A percentile compares a stretch with the other conserved stretches of the same genome.
phyloP scores from a whole-genome alignment of 1,140 invertebrate species.

The Danaus plexippus region DNA sequence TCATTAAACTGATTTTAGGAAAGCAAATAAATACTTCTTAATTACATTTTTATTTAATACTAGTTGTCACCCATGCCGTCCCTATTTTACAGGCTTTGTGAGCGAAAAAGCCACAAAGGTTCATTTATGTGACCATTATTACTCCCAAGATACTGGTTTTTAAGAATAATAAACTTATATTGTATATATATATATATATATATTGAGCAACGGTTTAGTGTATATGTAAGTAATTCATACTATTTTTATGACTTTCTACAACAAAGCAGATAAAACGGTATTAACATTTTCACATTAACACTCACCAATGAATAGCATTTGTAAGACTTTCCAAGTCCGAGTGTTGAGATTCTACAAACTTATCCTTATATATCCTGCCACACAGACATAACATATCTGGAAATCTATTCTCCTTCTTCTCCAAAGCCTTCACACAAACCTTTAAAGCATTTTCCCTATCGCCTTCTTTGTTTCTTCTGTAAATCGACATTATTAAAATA shows the following conservation, averaged over 20 bases:
- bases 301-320: slow-evolving; percentile 93
- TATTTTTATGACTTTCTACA: no score
- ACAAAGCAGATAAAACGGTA: neutral
- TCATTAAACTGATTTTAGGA: slow-evolving; percentile 1
- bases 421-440: slow-evolving; percentile 91
- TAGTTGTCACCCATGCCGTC: no score
- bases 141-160: no score
- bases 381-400: slow-evolving; percentile 98
- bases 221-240: no score
- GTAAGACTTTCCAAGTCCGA: slow-evolving; percentile 89
- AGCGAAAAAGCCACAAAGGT: no score
- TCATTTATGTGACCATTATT: no score
- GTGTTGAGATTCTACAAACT: slow-evolving; percentile 96
- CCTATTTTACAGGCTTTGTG: no score
- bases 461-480: slow-evolving; percentile 90
- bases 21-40: no score
- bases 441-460: slow-evolving; percentile 94
- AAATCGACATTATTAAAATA: slow-evolving; percentile 17
- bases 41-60: no score
- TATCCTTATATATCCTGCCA: slow-evolving; percentile 99
- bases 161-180: no score
- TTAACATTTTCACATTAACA: slow-evolving; percentile 8
- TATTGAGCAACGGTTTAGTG: no score
- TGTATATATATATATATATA: no score
- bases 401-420: slow-evolving; percentile 94